Evolutionary conservation across 2,797 vertebrate genomes (phyloP).

Genomic region (Sciurus vulgaris): DNA sequence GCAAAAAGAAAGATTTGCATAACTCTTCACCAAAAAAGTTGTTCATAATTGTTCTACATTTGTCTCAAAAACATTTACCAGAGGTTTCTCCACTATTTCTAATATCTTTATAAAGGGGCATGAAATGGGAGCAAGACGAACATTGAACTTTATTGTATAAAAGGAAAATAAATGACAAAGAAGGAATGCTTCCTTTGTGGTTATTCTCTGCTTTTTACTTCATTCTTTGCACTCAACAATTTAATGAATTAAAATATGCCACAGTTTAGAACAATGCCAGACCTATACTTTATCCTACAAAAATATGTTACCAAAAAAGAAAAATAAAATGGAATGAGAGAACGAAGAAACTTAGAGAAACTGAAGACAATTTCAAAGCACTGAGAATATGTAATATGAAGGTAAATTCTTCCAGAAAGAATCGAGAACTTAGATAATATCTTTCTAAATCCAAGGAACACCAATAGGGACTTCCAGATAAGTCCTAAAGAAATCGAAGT

Average conservation of each 20-base stretch:
- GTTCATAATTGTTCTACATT: background rate
- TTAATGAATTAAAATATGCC: background rate
- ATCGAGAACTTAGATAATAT: background rate
- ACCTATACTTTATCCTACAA: background rate
- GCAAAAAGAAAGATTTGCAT: background rate
- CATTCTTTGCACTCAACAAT: background rate
- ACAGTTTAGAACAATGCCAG: background rate
- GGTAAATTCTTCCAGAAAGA: background rate
- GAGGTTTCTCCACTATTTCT: background rate
- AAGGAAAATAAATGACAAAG: background rate
- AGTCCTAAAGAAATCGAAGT: background rate
- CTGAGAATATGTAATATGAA: background rate
- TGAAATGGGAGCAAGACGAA: background rate
- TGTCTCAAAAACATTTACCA: background rate
- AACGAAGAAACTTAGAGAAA: background rate
- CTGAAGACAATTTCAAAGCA: background rate
- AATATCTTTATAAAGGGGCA: background rate
- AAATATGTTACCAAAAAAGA: background rate
- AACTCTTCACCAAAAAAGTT: conserved; percentile 15
- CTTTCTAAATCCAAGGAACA: background rate
- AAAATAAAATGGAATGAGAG: background rate
- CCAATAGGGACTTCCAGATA: background rate
- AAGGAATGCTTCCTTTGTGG: background rate
- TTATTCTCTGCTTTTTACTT: background rate
- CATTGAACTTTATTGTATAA: background rate